Base-by-base conservation (phyloP, 1,140 invertebrate genomes). In the Zophobas atratus region DNA sequence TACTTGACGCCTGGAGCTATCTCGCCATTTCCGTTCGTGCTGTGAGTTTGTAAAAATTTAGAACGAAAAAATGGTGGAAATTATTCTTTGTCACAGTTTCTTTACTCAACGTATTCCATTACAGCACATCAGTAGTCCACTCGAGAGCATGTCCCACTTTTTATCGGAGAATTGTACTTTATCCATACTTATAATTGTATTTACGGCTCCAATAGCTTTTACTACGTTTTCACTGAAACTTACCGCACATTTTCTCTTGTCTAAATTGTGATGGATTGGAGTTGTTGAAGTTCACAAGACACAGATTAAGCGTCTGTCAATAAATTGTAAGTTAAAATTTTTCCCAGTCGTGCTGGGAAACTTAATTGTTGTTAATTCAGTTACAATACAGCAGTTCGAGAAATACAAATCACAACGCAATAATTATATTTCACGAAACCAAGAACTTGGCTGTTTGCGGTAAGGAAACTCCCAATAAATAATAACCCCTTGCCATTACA, bases 51-150 rank as follows among this genome's bases (percentile, higher is more conserved):
- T 73, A 73, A 73, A 72, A 73, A 73, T 56, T 41, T 51, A 20
- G 49, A 51, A 51, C 4, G 63, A 4, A 70, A 70, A 70, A 70
- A 39, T 70, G 48, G 48, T 53, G n/a, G 46, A 8, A 72, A 72
- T 72, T 51, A 55, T 72, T 72, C 43, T 72, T 72, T 72, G 70
- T 72, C 70, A 20, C 38, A 36, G 49, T 41, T 53, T 56, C 51
- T 73, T 38, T 56, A 39, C 71, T 41, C 51, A 55, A 38, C 36
- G 51, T 73, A 48, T 73, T 73, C 20, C 6, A 48, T 73, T 73
- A 56, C 71, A 55, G n/a, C 55, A 33, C 71, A 73, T 73, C 55
- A 73, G 71, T 38, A 73, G 71, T 73, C 71, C 8, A 38, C 49
- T 73, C 71, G 38, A 56, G 71, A 73, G 33, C 55, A 43, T 56